Percentiles rank a stretch among this genome's conserved stretches.
These are phyloP conservation scores for Orcinus orca DNA, from an alignment of 2,113 vertebrate genomes.

Conservation along the genomic window DNA sequence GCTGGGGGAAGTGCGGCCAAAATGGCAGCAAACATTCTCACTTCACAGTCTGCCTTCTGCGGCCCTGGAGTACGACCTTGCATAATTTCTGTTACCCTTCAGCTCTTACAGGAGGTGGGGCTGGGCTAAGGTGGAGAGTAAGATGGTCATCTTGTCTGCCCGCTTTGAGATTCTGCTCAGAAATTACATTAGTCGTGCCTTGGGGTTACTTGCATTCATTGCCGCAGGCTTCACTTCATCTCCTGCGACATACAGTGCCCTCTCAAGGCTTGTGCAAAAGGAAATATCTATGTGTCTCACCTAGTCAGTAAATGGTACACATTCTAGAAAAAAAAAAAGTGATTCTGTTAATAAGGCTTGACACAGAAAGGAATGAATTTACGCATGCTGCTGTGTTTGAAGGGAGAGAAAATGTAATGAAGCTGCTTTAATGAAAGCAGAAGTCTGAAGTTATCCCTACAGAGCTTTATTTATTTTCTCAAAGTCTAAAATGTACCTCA, in stretches of 20 bases:
- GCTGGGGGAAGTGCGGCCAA: background rate
- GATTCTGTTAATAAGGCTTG: background rate
- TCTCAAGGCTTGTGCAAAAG: background rate
- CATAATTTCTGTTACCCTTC: background rate
- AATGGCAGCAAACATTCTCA: background rate
- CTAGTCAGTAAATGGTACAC: background rate
- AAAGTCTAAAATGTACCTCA: conserved; percentile 27
- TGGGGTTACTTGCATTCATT: background rate
- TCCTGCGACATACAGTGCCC: background rate
- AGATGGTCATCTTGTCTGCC: background rate
- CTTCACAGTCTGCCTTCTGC: background rate
- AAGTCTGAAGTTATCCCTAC: background rate
- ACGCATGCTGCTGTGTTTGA: background rate
- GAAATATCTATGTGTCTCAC: background rate
- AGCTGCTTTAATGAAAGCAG: background rate
- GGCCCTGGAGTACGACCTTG: background rate
- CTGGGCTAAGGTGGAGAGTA: background rate
- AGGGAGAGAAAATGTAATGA: background rate
- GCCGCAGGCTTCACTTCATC: background rate
- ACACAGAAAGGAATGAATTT: background rate
- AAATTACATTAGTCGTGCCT: background rate
- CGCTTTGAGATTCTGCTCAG: background rate
- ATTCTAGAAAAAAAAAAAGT: too few relatives aligned
- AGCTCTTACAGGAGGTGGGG: background rate
- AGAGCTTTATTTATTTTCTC: conserved; percentile 28